These are phyloP conservation scores for Meandrusa payeni DNA, from an alignment of 2,888 invertebrate species.

Conservation along the genomic window DNA sequence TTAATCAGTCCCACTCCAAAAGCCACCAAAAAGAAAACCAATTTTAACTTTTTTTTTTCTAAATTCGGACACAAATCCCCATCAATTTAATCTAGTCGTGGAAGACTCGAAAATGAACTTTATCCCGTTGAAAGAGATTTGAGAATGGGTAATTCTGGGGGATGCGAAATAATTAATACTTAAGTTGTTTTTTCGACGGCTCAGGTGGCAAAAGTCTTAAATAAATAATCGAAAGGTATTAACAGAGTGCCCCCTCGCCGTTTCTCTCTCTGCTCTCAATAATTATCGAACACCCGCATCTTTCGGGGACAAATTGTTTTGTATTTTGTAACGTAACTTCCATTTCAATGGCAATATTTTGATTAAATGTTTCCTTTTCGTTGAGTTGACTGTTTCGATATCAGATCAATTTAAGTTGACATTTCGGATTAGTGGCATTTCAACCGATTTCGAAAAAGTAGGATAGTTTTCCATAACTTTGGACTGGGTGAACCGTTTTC, in stretches of 20 bases:
- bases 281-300: slow-evolving; percentile 48
- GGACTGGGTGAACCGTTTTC: no score
- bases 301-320: slow-evolving; percentile 34
- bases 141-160: slow-evolving; percentile 27
- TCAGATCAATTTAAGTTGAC: no score
- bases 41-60: slow-evolving; percentile 27
- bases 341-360: slow-evolving; percentile 23
- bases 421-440: no score
- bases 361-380: neutral
- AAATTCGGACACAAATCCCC: slow-evolving; percentile 18
- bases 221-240: slow-evolving; percentile 73
- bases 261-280: slow-evolving; percentile 57
- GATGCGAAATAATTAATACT: slow-evolving; percentile 46
- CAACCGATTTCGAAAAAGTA: no score
- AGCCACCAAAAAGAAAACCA: slow-evolving; percentile 26
- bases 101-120: slow-evolving; percentile 22
- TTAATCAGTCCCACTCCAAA: slow-evolving; percentile 16
- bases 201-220: slow-evolving; percentile 71
- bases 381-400: no score
- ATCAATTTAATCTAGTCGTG: slow-evolving; percentile 9
- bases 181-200: slow-evolving; percentile 56
- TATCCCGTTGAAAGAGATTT: slow-evolving; percentile 28
- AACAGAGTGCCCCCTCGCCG: slow-evolving; percentile 51
- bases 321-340: slow-evolving; percentile 8
- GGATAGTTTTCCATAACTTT: no score